Base-by-base conservation (phyloP, 2,797 vertebrate species). In the Huso huso region DNA sequence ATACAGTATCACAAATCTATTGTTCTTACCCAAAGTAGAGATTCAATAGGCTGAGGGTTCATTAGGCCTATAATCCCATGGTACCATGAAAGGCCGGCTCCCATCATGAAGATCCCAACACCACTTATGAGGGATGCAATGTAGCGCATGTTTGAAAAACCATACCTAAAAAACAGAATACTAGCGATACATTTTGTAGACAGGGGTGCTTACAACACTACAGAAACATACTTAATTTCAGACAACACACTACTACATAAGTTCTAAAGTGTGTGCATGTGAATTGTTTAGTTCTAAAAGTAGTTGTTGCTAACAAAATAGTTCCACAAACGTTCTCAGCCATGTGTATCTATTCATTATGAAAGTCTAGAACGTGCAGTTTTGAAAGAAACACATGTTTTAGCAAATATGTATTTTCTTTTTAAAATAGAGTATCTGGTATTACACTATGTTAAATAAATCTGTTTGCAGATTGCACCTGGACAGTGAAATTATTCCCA, bases 71-170 rank as follows among this genome's bases (percentile, higher is more conserved):
- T 97, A 78, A 99, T 88, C 70, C 97, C 97, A 49, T 99, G 96
- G 81, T 99, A 99, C 95, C 95, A 98, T 61, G 97, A 99, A 59
- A 99, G 92, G 66, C 97, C 96, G 5, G 97, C 93, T 49, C 96
- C 96, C 96, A 99, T 98, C 96, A 99, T 99, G 75, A 99, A 99
- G 84, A 99, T 99, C 67, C 97, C 97, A 68, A 99, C 97, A 1
- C 97, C 96, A 9, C 96, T 99, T 71, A 99, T 99, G 50, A 99
- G 89, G 62, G 97, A 99, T 68, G 93, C 93, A 57, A 99, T 99
- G 80, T 99, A 99, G 66, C 96, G 95, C 96, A 99, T 99, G 82
- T 99, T 99, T 76, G 93, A 92, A 85, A 99, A 99, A 69, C 96
- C 96, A 15, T 99, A 99, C 76, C 97, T 99, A 78, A 55, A 71